These are phyloP conservation scores for Gorilla gorilla DNA, from an alignment of 2,113 vertebrate species.

Conservation along the genomic window DNA sequence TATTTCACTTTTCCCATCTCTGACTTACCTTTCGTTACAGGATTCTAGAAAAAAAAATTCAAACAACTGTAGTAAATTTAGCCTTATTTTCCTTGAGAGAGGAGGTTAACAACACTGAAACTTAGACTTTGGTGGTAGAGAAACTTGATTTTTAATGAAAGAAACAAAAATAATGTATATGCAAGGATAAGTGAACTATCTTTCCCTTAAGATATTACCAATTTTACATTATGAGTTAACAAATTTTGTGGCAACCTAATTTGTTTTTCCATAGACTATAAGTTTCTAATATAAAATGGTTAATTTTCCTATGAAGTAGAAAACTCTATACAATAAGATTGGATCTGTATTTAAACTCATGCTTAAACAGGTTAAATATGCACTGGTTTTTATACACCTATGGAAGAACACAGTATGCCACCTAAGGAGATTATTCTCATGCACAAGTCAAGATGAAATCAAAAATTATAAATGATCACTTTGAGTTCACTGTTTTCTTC, in stretches of 20 bases:
- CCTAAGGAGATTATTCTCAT: background rate
- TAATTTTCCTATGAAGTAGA: background rate
- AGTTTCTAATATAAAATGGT: background rate
- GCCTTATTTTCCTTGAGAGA: background rate
- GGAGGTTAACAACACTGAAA: background rate
- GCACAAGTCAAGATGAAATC: background rate
- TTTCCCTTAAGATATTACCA: background rate
- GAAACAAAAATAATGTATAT: background rate
- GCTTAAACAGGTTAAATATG: background rate
- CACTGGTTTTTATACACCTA: background rate
- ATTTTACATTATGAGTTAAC: background rate
- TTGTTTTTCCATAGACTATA: background rate
- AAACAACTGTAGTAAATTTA: background rate
- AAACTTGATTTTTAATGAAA: background rate
- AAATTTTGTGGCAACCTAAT: background rate
- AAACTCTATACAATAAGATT: background rate
- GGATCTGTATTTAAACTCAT: background rate
- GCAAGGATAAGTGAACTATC: too few relatives aligned
- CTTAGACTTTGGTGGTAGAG: background rate
- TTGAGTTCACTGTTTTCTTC: background rate
- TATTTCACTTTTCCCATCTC: background rate
- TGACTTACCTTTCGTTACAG: background rate
- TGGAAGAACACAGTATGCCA: background rate
- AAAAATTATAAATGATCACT: background rate
- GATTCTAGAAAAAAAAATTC: background rate